Evolutionary conservation across 2,888 invertebrate genomes (phyloP), one percentile per base, ranked within the genome.

Genomic region (Melanophora roralis): DNA sequence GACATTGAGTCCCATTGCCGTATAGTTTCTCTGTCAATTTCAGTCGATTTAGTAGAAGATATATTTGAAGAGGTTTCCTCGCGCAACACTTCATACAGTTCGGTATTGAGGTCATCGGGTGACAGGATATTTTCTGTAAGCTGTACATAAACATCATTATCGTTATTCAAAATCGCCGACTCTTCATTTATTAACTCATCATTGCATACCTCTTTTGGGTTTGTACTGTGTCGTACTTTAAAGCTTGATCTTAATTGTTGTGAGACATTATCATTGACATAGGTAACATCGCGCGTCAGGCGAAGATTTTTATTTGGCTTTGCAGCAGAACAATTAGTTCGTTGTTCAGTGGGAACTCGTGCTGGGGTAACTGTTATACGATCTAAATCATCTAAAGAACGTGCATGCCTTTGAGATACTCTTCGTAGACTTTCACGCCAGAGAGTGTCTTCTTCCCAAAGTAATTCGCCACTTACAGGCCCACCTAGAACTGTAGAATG

Each of bases 1-100:
- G 96, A 96, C 93, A 96, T 93, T 85, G 96, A 92, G 91, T 96
- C 96, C 96, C 96, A 96, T 87, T 96, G 96, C 65, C 96, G 92
- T 84, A 96, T 92, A 84, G 95, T 96, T 91, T 96, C 96, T 85
- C 96, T 93, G 91, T 96, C 96, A 85, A 96, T 93, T 89, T 93
- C 93, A 84, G 92, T 91, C 65, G 91, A 92, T 81, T 91, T 90
- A 85, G 92, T 86, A 1, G 89, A 89, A 32, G 88, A 84, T 81
- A 86, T 88, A 40, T 85, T 86, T 1, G 84, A 84, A 49, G 85
- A 86, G 5, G 86, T 87, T 57, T 90, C 89, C 62, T 89, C 89
- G 1, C 89, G 87, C 77, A 90, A 78, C 34, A 88, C 89, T 83
- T 90, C 90, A 71, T 90, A 90, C 2, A 89, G 86, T 81, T 90